Conservation (phyloP, 2,888 invertebrate species). For the Drosophila sordidula region DNA sequence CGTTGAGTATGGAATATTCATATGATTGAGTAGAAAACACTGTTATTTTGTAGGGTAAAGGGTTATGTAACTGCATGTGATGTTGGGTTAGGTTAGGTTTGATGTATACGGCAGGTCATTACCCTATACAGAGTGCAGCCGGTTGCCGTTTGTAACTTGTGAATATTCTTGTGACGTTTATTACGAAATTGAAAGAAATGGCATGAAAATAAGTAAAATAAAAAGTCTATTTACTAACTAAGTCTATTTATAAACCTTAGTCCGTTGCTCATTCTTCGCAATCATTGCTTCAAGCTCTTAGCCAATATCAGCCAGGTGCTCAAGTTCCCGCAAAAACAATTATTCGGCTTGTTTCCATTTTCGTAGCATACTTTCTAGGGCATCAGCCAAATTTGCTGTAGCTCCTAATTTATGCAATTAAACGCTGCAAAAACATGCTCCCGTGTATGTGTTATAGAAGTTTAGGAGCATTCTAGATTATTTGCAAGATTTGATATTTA, state of each 20-base stretch:
- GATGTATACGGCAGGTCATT: too few species aligned
- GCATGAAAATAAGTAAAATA: too few species aligned
- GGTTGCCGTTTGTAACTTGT: too few species aligned
- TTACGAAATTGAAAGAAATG: too few species aligned
- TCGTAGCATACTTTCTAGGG: conserved; percentile 25
- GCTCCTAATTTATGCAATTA: conserved; percentile 42
- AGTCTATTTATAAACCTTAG: too few species aligned
- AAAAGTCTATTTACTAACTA: too few species aligned
- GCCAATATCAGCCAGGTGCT: neutral
- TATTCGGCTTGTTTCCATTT: neutral
- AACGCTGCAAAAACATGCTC: neutral
- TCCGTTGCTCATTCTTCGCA: too few species aligned
- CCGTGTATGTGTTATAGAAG: neutral
- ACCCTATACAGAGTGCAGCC: too few species aligned
- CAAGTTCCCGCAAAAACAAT: neutral
- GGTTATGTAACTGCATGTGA: neutral
- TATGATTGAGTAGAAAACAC: neutral
- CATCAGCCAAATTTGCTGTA: neutral
- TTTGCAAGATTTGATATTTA: conserved; percentile 1
- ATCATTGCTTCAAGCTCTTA: too few species aligned
- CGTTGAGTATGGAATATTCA: conserved; percentile 18
- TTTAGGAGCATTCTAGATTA: neutral
- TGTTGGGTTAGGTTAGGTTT: too few species aligned
- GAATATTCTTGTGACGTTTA: too few species aligned
- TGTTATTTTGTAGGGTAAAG: neutral